Evolutionary conservation across 1,140 invertebrate species (phyloP), one percentile per base, ranked within the genome.

Genomic region (Semibalanus balanoides): DNA sequence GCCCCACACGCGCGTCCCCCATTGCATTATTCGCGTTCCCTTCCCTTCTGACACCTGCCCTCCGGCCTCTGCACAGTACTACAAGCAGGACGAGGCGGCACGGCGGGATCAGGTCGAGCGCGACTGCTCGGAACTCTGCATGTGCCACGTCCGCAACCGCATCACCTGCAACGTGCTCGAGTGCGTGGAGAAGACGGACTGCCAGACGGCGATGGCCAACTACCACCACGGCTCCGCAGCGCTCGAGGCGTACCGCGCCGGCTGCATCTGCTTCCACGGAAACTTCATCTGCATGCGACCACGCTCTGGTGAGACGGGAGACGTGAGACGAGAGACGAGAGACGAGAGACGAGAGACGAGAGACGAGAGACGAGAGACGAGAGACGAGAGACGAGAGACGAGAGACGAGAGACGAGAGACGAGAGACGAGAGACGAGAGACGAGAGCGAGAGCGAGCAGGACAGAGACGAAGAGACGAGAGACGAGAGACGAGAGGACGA

Each of bases 211-310:
- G 78, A 79, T 78, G 29, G 93, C 93, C 40, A 92, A 92, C 83
- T 95, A 95, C 86, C 93, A 92, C 82, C 93, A 95, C 84, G 90
- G 91, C 29, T 91, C 92, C 3, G 92, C 93, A 11, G 90, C 92
- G 76, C 95, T 94, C 84, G 92, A 94, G 83, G 92, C 93, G 30
- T 93, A 91, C 82, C 86, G 93, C 22, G 93, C 93, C 25, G 89
- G 92, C 74, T 95, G 93, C 83, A 88, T 95, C 77, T 95, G 93
- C 84, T 95, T 95, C 84, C 93, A 92, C 43, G 93, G 93, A 35
- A 88, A 89, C 77, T 95, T 95, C 84, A 93, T 95, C 83, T 95
- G 93, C 84, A 94, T 93, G 90, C 89, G 92, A 80, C 93, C 93
- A 76, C 88, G 89, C 11, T 1, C 11, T 22, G 51, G 51, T 64